Evolutionary conservation across 2,888 invertebrate genomes (phyloP).

Genomic region (Carpatolechia fugitivella): DNA sequence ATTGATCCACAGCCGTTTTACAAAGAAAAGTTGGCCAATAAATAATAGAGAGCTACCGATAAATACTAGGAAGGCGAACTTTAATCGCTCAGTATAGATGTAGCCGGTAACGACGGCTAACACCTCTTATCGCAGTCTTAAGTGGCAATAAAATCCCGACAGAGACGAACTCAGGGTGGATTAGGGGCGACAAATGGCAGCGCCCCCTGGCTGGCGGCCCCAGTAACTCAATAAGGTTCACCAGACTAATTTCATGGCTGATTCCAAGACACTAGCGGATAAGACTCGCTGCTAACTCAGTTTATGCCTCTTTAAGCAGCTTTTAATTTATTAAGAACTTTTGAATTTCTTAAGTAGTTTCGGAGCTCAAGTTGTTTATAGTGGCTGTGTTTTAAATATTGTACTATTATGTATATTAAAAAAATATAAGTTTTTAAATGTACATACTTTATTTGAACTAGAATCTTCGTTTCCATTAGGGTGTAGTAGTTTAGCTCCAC

Average conservation of each 20-base stretch:
- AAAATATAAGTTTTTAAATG: too few relatives aligned
- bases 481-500: too few relatives aligned
- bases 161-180: constrained; percentile 12
- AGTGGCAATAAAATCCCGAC: constrained; percentile 13
- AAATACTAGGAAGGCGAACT: constrained; percentile 1
- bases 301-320: constrained; percentile 11
- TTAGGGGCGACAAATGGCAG: constrained; percentile 11
- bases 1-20: too few relatives aligned
- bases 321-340: constrained; percentile 13
- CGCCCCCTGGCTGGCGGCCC: background rate
- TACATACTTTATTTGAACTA: too few relatives aligned
- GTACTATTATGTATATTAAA: too few relatives aligned
- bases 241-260: constrained; percentile 16
- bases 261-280: constrained; percentile 17
- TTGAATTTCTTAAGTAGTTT: constrained; percentile 7
- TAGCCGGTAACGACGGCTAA: constrained; percentile 6
- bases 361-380: background rate
- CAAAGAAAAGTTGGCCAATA: too few relatives aligned
- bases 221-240: constrained; percentile 20
- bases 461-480: too few relatives aligned
- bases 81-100: background rate
- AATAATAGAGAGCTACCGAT: constrained; percentile 3
- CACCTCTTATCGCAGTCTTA: constrained; percentile 13
- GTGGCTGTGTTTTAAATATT: background rate
- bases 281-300: constrained; percentile 9